Conservation (phyloP, 2,113 vertebrate species). For the Oreocharis arfaki region DNA sequence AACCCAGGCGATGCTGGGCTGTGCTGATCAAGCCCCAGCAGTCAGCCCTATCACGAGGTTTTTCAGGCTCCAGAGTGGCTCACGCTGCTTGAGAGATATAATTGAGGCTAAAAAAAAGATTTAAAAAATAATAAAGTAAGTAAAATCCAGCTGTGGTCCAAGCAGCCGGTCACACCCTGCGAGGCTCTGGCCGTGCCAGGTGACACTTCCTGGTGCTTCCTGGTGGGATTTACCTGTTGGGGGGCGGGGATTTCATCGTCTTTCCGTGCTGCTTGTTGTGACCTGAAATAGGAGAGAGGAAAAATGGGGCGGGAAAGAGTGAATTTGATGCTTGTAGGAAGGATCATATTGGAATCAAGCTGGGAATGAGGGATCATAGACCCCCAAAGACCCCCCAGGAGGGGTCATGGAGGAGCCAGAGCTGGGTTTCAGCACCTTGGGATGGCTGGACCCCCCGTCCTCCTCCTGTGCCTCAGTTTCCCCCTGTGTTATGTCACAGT, state of each 20-base stretch:
- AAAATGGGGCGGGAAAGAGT: not conserved
- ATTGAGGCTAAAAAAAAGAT: not conserved
- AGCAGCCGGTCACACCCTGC: fast-evolving
- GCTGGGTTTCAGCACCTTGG: fast-evolving
- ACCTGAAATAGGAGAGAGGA: not conserved
- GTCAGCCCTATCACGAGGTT: not conserved
- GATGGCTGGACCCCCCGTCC: fast-evolving
- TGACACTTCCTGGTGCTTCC: not conserved
- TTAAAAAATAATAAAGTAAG: not conserved
- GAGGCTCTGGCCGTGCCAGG: not conserved
- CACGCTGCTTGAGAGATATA: not conserved
- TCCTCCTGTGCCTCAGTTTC: not conserved
- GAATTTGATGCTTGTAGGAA: not conserved
- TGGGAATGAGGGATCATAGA: not conserved
- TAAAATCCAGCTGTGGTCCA: not conserved
- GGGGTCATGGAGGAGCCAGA: fast-evolving
- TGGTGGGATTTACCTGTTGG: not conserved
- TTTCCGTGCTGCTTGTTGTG: not conserved
- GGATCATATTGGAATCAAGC: fast-evolving
- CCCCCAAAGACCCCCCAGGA: no score
- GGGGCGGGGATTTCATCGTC: not conserved
- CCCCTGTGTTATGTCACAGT: fast-evolving
- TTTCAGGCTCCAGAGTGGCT: not conserved
- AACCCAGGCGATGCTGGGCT: not conserved
- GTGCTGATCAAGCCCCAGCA: not conserved